These are phyloP conservation scores for Chelon auratus DNA, from an alignment of 2,797 vertebrate species.

Conservation along the genomic window DNA sequence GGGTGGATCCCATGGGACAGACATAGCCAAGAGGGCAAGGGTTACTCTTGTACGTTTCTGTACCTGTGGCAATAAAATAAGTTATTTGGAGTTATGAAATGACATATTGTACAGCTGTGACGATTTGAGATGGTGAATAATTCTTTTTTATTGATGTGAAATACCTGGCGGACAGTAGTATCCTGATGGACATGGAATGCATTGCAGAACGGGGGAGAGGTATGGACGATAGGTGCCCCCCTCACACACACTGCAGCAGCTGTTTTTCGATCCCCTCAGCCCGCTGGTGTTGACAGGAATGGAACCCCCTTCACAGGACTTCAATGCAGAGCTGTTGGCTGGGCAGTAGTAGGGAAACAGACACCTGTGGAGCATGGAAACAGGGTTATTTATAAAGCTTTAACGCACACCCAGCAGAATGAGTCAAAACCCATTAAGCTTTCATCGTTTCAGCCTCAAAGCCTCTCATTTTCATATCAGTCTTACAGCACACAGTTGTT, in stretches of 20 bases:
- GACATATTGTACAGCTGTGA: background rate
- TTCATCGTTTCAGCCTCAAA: constrained; percentile 15
- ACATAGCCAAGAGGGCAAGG: constrained; percentile 88
- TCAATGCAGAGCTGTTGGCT: constrained; percentile 83
- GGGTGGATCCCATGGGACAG: constrained; percentile 83
- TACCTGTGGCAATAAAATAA: constrained; percentile 71
- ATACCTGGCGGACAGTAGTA: constrained; percentile 89
- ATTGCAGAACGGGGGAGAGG: constrained; percentile 71
- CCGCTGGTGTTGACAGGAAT: constrained; percentile 86
- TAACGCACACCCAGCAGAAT: background rate
- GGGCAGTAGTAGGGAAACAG: constrained; percentile 91
- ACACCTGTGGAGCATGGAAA: constrained; percentile 83
- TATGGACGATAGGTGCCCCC: constrained; percentile 85
- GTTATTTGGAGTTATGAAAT: background rate
- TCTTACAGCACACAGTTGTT: background rate
- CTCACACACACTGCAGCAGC: constrained; percentile 86
- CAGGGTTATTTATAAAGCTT: constrained; percentile 61
- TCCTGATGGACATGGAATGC: constrained; percentile 89
- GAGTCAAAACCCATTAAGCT: constrained; percentile 12
- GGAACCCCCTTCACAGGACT: constrained; percentile 86
- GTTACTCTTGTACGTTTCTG: constrained; percentile 79
- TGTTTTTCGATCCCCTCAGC: constrained; percentile 85
- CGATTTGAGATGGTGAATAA: background rate
- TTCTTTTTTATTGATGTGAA: background rate
- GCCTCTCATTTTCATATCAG: constrained; percentile 12